Conservation (phyloP, 2,888 invertebrate species). For the Drosophila antonietae region DNA sequence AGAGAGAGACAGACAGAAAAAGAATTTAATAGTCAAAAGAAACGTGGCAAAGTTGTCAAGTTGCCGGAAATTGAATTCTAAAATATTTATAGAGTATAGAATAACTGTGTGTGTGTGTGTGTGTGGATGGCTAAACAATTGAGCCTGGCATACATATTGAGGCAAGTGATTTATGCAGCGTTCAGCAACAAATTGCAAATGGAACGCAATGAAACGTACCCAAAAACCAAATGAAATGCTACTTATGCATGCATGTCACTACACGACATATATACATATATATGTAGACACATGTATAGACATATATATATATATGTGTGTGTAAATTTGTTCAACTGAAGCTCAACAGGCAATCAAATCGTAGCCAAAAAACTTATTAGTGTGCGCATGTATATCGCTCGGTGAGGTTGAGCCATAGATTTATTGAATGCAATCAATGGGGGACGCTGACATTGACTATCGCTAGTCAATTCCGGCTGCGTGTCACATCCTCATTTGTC, state of each 20-base stretch:
- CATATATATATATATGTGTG: background rate
- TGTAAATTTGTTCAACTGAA: slow-evolving; percentile 26
- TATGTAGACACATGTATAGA: background rate
- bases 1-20: background rate
- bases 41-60: slow-evolving; percentile 48
- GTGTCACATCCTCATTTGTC: slow-evolving; percentile 78
- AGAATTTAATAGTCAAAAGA: slow-evolving; percentile 35
- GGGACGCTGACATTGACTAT: slow-evolving; percentile 59
- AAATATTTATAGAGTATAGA: slow-evolving; percentile 62
- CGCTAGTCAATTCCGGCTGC: slow-evolving; percentile 79
- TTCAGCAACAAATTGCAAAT: slow-evolving; percentile 60
- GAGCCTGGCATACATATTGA: slow-evolving; percentile 47
- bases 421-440: slow-evolving; percentile 73
- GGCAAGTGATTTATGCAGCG: slow-evolving; percentile 69
- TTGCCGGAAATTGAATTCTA: slow-evolving; percentile 74
- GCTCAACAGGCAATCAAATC: slow-evolving; percentile 56
- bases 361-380: slow-evolving; percentile 56
- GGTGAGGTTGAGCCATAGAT: slow-evolving; percentile 70
- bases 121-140: slow-evolving; percentile 31
- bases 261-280: background rate
- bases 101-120: background rate
- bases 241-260: slow-evolving; percentile 66
- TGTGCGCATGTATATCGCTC: slow-evolving; percentile 41
- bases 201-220: slow-evolving; percentile 49
- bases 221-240: slow-evolving; percentile 47